Evolutionary conservation across 2,113 vertebrate species (phyloP).

Genomic region (Chascanopsetta lugubris): DNA sequence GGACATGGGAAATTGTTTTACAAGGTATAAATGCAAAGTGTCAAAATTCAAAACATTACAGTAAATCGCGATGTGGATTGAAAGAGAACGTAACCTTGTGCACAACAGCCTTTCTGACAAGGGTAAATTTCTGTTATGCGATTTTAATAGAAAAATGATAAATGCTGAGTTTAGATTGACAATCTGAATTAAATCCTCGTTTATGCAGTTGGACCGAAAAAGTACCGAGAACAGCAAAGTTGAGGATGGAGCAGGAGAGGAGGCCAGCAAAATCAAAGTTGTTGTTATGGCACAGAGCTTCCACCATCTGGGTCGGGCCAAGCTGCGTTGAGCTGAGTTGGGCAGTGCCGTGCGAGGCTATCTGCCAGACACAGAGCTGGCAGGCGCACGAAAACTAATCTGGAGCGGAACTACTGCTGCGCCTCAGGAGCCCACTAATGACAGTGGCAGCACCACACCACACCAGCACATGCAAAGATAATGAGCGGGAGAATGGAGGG

Average conservation of each 20-base stretch:
- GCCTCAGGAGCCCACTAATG: conserved; percentile 80
- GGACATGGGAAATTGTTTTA: not conserved
- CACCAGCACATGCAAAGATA: conserved; percentile 73
- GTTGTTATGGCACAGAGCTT: conserved; percentile 72
- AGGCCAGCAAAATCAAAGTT: conserved; percentile 69
- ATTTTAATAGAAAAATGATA: conserved; percentile 13
- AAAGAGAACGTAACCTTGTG: not conserved
- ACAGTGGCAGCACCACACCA: conserved; percentile 65
- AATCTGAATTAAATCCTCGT: conserved; percentile 53
- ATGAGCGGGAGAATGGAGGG: conserved; percentile 66
- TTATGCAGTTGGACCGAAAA: conserved; percentile 42
- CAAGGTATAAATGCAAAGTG: not conserved
- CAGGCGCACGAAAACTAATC: conserved; percentile 76
- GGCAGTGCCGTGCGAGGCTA: conserved; percentile 71
- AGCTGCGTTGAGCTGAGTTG: conserved; percentile 70
- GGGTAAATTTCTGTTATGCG: conserved; percentile 9
- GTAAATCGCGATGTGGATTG: conserved; percentile 1
- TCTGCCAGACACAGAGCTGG: conserved; percentile 79
- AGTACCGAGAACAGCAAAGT: conserved; percentile 32
- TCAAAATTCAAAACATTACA: not conserved
- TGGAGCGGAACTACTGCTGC: conserved; percentile 79
- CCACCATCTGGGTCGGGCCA: conserved; percentile 77
- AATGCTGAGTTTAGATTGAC: conserved; percentile 38
- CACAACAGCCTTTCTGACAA: not conserved
- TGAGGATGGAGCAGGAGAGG: conserved; percentile 43